Evolutionary conservation across 2,113 vertebrate species (phyloP).

Genomic region (Neogobius melanostomus): DNA sequence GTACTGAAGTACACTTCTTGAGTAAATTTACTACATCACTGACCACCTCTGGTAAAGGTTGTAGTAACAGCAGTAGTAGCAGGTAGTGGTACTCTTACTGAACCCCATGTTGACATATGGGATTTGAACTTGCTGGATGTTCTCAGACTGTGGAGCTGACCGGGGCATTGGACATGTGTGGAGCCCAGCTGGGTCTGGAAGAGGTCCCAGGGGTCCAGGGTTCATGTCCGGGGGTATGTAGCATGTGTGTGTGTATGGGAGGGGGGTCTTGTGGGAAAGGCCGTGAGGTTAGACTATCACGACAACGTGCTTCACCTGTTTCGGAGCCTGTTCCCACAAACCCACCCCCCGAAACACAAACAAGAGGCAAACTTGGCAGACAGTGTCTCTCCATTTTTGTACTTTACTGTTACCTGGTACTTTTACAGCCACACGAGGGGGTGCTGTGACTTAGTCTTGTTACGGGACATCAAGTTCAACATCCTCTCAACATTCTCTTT

Average conservation of each 20-base stretch:
- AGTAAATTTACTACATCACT: too few relatives aligned
- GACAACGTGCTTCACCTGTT: slow-evolving; percentile 2
- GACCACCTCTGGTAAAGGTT: too few relatives aligned
- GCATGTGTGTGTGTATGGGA: neutral
- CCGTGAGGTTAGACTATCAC: neutral
- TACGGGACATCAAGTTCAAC: too few relatives aligned
- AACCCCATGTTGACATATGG: neutral
- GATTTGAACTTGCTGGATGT: neutral
- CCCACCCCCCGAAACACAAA: neutral
- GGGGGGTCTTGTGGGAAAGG: neutral
- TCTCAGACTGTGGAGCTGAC: neutral
- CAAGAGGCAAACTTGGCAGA: neutral
- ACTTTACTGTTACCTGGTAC: too few relatives aligned
- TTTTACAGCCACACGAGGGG: too few relatives aligned
- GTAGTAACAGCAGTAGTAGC: too few relatives aligned
- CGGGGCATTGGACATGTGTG: neutral
- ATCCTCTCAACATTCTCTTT: too few relatives aligned
- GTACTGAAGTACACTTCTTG: too few relatives aligned
- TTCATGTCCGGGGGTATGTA: neutral
- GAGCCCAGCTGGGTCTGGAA: neutral
- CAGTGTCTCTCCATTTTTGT: too few relatives aligned
- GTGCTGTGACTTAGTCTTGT: too few relatives aligned
- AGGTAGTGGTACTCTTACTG: neutral
- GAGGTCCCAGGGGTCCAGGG: neutral
- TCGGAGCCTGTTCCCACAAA: neutral